phyloP scores from a whole-genome alignment of 2,888 invertebrate genomes.

The Philaethria dido region DNA sequence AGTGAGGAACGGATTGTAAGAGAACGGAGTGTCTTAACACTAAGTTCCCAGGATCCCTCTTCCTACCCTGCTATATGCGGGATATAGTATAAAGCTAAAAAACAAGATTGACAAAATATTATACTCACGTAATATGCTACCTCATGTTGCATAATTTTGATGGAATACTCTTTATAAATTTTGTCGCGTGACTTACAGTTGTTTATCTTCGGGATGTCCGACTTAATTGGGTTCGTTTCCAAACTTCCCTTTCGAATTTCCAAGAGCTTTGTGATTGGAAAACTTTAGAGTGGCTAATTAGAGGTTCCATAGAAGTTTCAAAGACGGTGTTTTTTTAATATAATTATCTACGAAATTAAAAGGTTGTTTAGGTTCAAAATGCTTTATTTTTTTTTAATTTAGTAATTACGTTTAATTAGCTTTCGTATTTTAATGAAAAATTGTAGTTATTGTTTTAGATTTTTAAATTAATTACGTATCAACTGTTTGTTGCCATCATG shows the following conservation, averaged over 20 bases:
- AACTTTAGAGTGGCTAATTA: constrained; percentile 42
- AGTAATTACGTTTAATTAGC: neutral
- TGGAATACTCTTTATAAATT: constrained; percentile 36
- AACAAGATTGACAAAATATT: neutral
- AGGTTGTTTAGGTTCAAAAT: neutral
- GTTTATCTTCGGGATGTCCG: constrained; percentile 46
- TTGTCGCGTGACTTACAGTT: constrained; percentile 41
- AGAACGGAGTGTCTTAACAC: no score
- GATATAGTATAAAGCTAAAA: no score
- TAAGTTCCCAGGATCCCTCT: no score
- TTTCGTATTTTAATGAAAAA: neutral
- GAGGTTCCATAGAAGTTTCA: constrained; percentile 34
- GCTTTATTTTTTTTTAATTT: neutral
- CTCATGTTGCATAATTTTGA: constrained; percentile 20
- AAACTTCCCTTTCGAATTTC: constrained; percentile 43
- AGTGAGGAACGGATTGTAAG: no score
- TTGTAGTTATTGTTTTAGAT: neutral
- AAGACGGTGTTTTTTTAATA: constrained; percentile 24
- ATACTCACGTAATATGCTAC: neutral
- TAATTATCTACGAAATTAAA: constrained; percentile 11
- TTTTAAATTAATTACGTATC: neutral
- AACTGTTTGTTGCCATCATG: no score
- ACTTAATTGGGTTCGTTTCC: constrained; percentile 47
- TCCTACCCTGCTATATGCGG: no score
- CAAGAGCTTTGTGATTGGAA: constrained; percentile 41